Evolutionary conservation across 2,888 invertebrate genomes (phyloP), one percentile per base, ranked within the genome.

Genomic region (Eupithecia abbreviata): DNA sequence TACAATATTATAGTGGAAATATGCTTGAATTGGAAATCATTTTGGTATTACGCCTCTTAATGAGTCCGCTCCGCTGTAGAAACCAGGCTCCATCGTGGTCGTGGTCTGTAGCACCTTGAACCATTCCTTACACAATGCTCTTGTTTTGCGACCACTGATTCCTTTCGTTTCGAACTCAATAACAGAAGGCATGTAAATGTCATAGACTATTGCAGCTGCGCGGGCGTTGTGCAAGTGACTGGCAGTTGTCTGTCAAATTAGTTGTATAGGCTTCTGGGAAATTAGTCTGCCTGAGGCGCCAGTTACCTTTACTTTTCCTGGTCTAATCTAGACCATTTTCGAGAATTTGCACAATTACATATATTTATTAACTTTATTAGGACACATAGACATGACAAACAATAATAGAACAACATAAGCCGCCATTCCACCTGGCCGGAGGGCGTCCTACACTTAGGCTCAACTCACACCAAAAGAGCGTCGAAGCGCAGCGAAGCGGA

Each of bases 141-240:
- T 51, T 82, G 84, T 86, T 86, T 84, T 85, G 43, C 80, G 74
- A 89, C 89, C 90, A 89, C 90, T 83, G 86, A 90, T 90, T 90
- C 86, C 88, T 86, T 90, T 85, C 87, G 86, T 84, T 85, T 81
- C 88, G 88, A 89, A 92, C 92, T 90, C 90, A 92, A 92, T 93
- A 90, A 92, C 84, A 87, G 87, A 90, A 90, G 90, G 90, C 90
- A 88, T 91, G 92, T 92, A 90, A 93, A 93, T 92, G 93, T 93
- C 93, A 90, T 86, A 86, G 30, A 83, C 81, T 82, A 78, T 80
- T 86, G 81, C 81, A 81, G 78, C 81, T 74, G 67, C 73, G 77
- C 77, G 12, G 75, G 45, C 72, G 71, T 91, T 91, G 85, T 88
- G 87, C 79, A 79, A 82, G 72, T 58, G 76, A 76, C 71, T 71